phyloP scores from a whole-genome alignment of 2,113 vertebrate genomes.

The Ceuthmochares aereus region DNA sequence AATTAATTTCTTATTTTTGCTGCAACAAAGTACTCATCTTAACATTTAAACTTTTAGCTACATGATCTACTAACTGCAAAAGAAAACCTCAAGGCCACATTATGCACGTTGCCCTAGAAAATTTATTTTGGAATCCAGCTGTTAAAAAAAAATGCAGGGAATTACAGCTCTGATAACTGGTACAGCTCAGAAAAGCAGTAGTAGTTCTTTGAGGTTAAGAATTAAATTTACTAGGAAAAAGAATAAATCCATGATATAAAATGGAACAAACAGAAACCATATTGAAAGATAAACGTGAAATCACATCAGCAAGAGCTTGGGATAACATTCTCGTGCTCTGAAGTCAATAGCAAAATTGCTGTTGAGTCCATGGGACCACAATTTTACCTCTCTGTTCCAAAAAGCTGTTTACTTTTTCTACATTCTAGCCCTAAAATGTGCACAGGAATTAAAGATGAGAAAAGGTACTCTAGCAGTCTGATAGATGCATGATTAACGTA shows the following conservation, averaged over 20 bases:
- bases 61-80: neutral
- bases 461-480: neutral
- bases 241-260: neutral
- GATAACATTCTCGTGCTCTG: neutral
- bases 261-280: neutral
- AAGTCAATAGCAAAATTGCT: neutral
- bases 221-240: neutral
- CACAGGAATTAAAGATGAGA: neutral
- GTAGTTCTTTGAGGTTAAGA: neutral
- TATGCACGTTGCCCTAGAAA: slow-evolving; percentile 8
- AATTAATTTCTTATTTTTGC: neutral
- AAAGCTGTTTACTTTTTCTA: neutral
- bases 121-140: neutral
- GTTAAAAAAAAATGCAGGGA: neutral
- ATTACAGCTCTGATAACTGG: neutral
- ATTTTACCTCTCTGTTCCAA: neutral
- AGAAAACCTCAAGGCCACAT: neutral
- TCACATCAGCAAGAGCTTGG: neutral
- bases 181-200: neutral
- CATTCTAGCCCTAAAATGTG: neutral
- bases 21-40: neutral
- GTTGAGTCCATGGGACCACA: neutral
- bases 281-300: slow-evolving; percentile 3
- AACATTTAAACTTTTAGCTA: neutral
- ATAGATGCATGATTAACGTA: neutral